Percentiles rank a stretch among this genome's conserved stretches.
These are phyloP conservation scores for Varanus salvator DNA, from an alignment of 2,113 vertebrate genomes.

Conservation along the genomic window DNA sequence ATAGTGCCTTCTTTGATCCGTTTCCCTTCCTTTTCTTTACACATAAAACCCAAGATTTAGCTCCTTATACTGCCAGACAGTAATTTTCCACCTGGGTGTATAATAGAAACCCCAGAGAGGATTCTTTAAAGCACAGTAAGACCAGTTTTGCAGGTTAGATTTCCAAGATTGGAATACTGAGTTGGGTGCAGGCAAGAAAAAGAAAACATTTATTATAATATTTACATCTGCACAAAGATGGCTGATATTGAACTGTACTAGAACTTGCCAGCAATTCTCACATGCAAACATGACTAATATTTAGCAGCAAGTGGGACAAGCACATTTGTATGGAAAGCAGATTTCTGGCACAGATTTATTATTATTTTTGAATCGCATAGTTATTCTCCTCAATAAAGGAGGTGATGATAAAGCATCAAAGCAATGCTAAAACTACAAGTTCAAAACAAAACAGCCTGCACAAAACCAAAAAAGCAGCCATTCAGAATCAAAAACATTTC, in stretches of 20 bases:
- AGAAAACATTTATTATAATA: not conserved
- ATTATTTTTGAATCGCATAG: not conserved
- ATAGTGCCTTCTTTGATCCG: too few species aligned
- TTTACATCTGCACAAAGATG: not conserved
- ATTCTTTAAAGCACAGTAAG: not conserved
- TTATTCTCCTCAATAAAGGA: not conserved
- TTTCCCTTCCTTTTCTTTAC: not conserved
- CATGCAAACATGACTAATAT: not conserved
- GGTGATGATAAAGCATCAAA: not conserved
- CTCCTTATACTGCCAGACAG: not conserved
- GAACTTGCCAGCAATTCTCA: not conserved
- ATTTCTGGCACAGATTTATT: not conserved
- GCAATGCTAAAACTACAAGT: not conserved
- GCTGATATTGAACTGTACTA: not conserved
- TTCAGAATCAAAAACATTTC: not conserved
- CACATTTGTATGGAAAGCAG: not conserved
- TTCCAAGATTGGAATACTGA: not conserved
- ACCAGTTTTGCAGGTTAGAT: conserved; percentile 7
- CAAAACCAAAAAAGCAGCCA: not conserved
- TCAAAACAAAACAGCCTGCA: not conserved
- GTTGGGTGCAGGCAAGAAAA: not conserved
- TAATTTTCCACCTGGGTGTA: conserved; percentile 4
- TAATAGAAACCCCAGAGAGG: not conserved
- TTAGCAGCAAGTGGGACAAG: not conserved
- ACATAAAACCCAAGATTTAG: not conserved